These are phyloP conservation scores for Rhopilema esculentum DNA, from an alignment of 30 jellyfish, hydroid and myxozoan species.

Conservation along the genomic window DNA sequence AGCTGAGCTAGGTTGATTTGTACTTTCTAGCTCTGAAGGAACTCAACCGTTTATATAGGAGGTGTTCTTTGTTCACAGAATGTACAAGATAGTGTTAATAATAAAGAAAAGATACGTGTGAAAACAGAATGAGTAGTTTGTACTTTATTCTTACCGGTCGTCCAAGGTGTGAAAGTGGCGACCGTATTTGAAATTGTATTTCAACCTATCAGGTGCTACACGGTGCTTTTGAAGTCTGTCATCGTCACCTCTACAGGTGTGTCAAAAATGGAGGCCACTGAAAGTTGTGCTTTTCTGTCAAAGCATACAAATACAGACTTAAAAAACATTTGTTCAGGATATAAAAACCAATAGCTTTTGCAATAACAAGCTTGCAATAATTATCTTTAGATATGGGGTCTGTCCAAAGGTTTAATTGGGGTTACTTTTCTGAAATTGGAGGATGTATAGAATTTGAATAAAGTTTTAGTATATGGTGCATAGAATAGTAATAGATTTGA, in stretches of 20 bases:
- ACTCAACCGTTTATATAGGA: neutral
- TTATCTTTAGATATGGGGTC: no score
- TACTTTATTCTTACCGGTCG: slow-evolving; percentile 16
- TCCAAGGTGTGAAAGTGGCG: slow-evolving; percentile 56
- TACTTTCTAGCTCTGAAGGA: neutral
- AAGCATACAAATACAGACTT: neutral
- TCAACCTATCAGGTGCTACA: neutral
- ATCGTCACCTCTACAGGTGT: neutral
- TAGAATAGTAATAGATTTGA: no score
- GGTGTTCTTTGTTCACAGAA: neutral
- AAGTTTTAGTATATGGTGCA: no score
- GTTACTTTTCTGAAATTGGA: no score
- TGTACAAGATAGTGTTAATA: slow-evolving; percentile 17
- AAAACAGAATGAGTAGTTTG: slow-evolving; percentile 32
- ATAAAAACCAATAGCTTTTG: no score
- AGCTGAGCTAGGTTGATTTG: neutral
- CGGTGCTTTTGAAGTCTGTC: neutral
- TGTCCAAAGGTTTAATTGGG: no score
- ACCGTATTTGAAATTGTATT: slow-evolving; percentile 23
- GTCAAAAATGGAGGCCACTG: neutral
- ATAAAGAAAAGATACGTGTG: slow-evolving; percentile 44
- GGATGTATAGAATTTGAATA: no score
- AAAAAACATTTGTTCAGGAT: no score
- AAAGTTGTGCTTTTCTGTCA: neutral
- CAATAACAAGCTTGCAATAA: no score